Base-by-base conservation (phyloP, 2,797 vertebrate genomes). In the Acanthopagrus latus region DNA sequence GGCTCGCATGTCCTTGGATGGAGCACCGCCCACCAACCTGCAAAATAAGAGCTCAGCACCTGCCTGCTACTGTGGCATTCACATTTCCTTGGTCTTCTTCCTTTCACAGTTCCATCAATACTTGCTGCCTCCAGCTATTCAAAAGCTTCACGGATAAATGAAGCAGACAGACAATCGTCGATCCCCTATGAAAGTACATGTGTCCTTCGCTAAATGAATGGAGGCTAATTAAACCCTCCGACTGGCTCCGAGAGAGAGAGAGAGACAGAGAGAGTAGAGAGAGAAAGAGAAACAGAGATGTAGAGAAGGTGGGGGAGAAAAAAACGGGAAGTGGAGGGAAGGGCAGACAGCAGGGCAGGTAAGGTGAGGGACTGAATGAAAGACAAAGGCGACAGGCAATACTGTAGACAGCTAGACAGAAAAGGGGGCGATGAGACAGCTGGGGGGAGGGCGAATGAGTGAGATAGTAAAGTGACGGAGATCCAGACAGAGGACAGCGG, bases 161-260 rank as follows among this genome's bases (percentile, higher is more conserved):
- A 85, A 25, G 58, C 77, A 51, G 38, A 47, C 56, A 84, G 78
- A 90, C 85, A 90, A 87, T 85, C 38, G 70, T 23, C 14, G 46
- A 76, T 25, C 56, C 72, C 75, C 81, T 74, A 82, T 85, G 79
- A 74, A 91, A 82, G 83, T 77, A 67, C 82, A 77, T 43, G 64
- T 83, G 86, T 92, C 89, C 87, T 93, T 93, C 88, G 57, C 60
- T 83, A 67, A 87, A 83, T 88, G 70, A 91, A 92, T 81, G 60
- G 65, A 82, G 74, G 59, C 88, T 83, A 87, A 92, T 89, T 88
- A 89, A 92, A 89, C 74, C 9, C 14, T 33, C 60, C 76, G 56
- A 80, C 50, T 59, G 63, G 20, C 60, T 86, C 64, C 74, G 60
- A 74, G 64, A 87, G 27, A 3, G 27, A 4, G 27, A 27, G 27